Percentiles rank a stretch among this genome's conserved stretches.
phyloP scores from a whole-genome alignment of 1,140 invertebrate species.

The Lycorma delicatula region DNA sequence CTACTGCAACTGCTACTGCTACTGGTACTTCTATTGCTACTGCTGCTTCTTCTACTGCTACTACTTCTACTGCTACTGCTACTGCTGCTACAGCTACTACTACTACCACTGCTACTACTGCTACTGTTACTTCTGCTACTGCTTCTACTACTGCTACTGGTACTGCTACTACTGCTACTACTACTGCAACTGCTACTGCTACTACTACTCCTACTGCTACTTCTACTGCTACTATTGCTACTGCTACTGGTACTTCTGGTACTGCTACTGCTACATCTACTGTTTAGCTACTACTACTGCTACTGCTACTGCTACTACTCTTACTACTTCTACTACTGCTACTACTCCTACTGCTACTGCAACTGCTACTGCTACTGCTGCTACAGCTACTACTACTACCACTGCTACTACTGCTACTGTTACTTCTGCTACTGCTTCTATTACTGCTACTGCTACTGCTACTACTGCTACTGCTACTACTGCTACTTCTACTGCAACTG shows the following conservation, averaged over 20 bases:
- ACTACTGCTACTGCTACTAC: conserved; percentile 7
- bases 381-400: too few relatives aligned
- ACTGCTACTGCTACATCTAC: too few relatives aligned
- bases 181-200: conserved; percentile 4
- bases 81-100: too few relatives aligned
- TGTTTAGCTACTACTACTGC: too few relatives aligned
- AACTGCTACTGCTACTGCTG: conserved; percentile 5
- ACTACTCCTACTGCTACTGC: too few relatives aligned
- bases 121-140: conserved; percentile 4
- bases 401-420: conserved; percentile 5
- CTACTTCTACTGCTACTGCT: conserved; percentile 6
- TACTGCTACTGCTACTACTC: conserved; percentile 6
- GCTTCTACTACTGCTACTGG: too few relatives aligned
- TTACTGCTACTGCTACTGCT: conserved; percentile 6
- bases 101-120: conserved; percentile 5
- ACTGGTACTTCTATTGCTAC: conserved; percentile 1
- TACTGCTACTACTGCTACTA: conserved; percentile 8
- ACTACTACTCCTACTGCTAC: too few relatives aligned
- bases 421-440: too few relatives aligned
- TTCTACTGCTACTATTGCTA: conserved; percentile 6
- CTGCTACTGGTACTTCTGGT: too few relatives aligned
- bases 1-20: too few relatives aligned
- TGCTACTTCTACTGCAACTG: conserved; percentile 2
- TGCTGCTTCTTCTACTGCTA: too few relatives aligned
- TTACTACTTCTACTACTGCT: conserved; percentile 6